These are phyloP conservation scores for Hoplostethus mediterraneus DNA, from an alignment of 2,797 vertebrate species.

Conservation along the genomic window DNA sequence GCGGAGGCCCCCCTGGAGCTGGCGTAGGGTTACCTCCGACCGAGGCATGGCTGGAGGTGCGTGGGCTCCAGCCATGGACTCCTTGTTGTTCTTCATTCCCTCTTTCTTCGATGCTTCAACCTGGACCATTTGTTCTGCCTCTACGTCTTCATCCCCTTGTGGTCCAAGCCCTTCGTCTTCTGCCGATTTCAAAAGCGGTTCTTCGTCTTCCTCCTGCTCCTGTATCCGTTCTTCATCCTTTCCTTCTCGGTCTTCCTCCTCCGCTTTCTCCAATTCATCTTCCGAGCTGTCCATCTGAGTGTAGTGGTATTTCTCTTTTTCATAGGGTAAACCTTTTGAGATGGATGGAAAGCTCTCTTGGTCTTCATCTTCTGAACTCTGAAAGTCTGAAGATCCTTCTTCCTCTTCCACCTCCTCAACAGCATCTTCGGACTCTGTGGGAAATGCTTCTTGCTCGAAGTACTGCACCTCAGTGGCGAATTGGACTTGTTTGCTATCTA, in stretches of 20 bases:
- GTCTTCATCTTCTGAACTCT: background rate
- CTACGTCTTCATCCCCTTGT: constrained; percentile 5
- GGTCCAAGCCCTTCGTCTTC: background rate
- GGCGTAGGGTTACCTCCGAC: constrained; percentile 86
- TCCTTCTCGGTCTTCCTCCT: background rate
- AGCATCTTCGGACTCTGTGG: constrained; percentile 19
- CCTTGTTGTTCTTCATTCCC: background rate
- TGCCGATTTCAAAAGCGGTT: constrained; percentile 9
- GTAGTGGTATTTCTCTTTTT: constrained; percentile 45
- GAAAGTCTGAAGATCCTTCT: constrained; percentile 4
- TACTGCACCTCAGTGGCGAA: constrained; percentile 54
- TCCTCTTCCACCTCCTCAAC: constrained; percentile 38
- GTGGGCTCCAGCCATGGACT: constrained; percentile 34
- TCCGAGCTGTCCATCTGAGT: constrained; percentile 37
- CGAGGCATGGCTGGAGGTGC: constrained; percentile 79
- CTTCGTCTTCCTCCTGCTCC: background rate
- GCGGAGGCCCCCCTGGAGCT: constrained; percentile 11
- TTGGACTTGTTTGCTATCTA: constrained; percentile 52
- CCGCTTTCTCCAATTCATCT: constrained; percentile 23
- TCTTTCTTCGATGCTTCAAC: constrained; percentile 5
- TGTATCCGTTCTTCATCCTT: constrained; percentile 9
- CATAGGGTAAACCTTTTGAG: constrained; percentile 10
- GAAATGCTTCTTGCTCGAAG: constrained; percentile 33
- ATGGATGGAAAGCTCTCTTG: background rate
- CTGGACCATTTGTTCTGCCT: background rate